phyloP scores from a whole-genome alignment of 37 sponge, comb jelly and placozoan species.

The Mnemiopsis leidyi region DNA sequence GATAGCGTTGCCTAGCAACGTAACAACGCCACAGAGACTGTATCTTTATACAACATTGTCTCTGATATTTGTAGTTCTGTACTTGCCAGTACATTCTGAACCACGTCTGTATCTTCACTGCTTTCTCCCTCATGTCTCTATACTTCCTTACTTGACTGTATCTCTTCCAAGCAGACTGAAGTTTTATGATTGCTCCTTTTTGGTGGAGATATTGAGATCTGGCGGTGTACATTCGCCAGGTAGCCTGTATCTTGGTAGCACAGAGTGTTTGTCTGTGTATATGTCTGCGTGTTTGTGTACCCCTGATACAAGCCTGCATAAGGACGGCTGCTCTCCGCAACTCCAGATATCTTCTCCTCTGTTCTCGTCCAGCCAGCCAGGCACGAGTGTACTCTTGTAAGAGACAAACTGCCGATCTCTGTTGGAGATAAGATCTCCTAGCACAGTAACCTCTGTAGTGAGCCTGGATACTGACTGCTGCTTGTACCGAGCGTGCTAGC shows the following conservation, averaged over 20 bases:
- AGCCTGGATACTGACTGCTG: neutral
- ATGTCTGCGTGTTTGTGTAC: neutral
- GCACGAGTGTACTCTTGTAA: neutral
- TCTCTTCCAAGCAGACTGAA: slow-evolving; percentile 30
- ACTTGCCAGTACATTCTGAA: neutral
- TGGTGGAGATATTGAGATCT: neutral
- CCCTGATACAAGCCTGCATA: slow-evolving; percentile 27
- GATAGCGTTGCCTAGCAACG: neutral
- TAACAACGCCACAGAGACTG: neutral
- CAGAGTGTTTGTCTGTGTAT: neutral
- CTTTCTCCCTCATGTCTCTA: neutral
- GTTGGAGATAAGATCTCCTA: neutral
- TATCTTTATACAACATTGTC: neutral
- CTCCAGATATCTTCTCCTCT: neutral
- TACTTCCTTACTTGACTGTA: neutral
- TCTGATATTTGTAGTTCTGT: neutral
- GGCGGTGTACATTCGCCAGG: neutral
- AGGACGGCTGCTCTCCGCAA: neutral
- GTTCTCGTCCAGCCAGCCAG: neutral
- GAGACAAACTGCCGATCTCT: neutral
- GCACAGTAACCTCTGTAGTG: neutral
- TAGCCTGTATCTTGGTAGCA: slow-evolving; percentile 33
- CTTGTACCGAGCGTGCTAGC: neutral
- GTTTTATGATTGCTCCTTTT: neutral
- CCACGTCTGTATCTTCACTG: slow-evolving; percentile 31